Base-by-base conservation (phyloP, 2,113 vertebrate species). In the Nesogale talazaci region DNA sequence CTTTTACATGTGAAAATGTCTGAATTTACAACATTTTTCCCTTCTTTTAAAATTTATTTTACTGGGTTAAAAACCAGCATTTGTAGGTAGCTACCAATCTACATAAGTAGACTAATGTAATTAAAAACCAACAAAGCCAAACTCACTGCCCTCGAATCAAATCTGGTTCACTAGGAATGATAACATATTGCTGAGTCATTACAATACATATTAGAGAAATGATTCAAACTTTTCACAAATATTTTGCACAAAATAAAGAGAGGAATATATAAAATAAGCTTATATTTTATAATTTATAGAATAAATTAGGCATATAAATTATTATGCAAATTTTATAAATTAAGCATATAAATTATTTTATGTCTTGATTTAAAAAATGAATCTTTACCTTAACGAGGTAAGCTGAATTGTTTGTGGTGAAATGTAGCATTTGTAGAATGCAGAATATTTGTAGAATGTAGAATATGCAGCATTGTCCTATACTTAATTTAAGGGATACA, bases 1-100 rank as follows among this genome's bases (percentile, higher is more conserved):
- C 12, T 69, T 67, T 87, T 87, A 56, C 22, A 88, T 19, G 31
- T 86, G 22, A 78, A 52, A 91, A 78, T 81, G 74, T 40, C 84
- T 78, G 2, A 46, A 85, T 74, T 27, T 15, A 29, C 6, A 83
- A 3, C 52, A 25, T 2, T 34, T 52, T n/a, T 36, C 52, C n/a
- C 88, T 85, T 10, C 8, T 59, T 59, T 88, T n/a, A 34, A 34
- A 46, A 46, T 59, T 38, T 80, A 56, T 80, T n/a, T 31, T 38
- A 15, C 31, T 63, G n/a, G 7, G 63, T 84, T 90, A 90, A 82
- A 29, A 90, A 82, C 36, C 6, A 86, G 2, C 5, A 12, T 79
- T 2, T 94, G 42, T 6, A 61, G 3, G 46, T 57, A 75, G 40
- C 6, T 88, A 46, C 8, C 27, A 46, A 42, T 61, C 25, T 82